Base-by-base conservation (phyloP, 2,888 invertebrate species). In the Scaptomyza polygonia region DNA sequence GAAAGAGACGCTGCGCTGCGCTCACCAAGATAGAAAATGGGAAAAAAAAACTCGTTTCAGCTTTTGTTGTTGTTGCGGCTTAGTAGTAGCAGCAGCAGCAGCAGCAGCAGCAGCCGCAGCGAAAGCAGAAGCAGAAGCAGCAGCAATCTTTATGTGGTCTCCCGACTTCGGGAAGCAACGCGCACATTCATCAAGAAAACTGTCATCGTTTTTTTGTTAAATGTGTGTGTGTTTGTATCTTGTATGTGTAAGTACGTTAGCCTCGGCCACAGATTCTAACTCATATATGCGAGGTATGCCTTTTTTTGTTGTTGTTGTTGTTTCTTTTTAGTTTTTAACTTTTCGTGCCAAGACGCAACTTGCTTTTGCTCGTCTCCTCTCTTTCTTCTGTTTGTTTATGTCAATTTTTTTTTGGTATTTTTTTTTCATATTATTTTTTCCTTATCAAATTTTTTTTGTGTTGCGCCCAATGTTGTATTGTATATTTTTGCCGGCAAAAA, bases 101-200 rank as follows among this genome's bases (percentile, higher is more conserved):
- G 77, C 54, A 62, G 76, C 57, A 66, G 18, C 48, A 30, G 47
- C 18, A 48, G 16, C 39, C 3, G 39, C n/a, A 36, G 36, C 36
- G 21, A 21, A 21, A 21, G 21, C 21, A 21, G 21, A 21, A 21
- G 21, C 40, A n/a, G n/a, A n/a, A n/a, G n/a, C n/a, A 6, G 16
- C 40, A 67, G 72, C 58, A 76, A 74, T 71, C 77, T 76, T 74
- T 75, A 65, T 73, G 71, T 58, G 71, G 67, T 66, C 57, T 67
- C 57, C 51, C 48, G 55, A 54, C 59, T 57, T 65, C 52, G 71
- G 65, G 56, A 67, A 70, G 68, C 67, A 63, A 42, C 72, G 84
- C 81, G 84, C 78, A 88, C 87, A 88, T 86, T 86, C 86, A 88
- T 86, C 86, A 86, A 88, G 85, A 86, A 86, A 87, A 86, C 80